phyloP scores from a whole-genome alignment of 2,113 vertebrate species.

The Crocuta crocuta region DNA sequence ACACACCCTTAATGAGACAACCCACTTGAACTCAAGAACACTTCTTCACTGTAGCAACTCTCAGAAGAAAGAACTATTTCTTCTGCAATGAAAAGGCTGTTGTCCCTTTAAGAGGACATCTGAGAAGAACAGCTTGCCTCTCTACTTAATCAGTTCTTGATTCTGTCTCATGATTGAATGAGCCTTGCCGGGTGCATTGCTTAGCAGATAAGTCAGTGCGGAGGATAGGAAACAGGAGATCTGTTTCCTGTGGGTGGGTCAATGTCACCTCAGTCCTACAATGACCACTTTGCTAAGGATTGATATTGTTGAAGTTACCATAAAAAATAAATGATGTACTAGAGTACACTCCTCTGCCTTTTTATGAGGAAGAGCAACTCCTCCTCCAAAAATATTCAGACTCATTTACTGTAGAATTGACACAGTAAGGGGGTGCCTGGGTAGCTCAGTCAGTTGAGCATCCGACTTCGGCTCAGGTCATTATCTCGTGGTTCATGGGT shows the following conservation, averaged over 20 bases:
- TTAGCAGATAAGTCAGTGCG: neutral
- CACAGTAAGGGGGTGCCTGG: too few species aligned
- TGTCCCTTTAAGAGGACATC: neutral
- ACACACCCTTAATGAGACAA: neutral
- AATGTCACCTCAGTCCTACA: fast-evolving
- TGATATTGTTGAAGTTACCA: neutral
- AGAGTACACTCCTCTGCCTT: neutral
- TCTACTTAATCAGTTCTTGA: neutral
- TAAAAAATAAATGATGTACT: neutral
- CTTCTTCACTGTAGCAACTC: neutral
- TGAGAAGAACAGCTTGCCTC: neutral
- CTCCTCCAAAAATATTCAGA: neutral
- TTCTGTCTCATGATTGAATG: neutral
- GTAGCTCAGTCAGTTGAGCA: too few species aligned
- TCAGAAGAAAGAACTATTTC: neutral
- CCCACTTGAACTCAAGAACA: slow-evolving; percentile 4
- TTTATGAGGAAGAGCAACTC: neutral
- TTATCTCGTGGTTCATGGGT: too few species aligned
- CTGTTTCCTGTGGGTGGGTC: neutral
- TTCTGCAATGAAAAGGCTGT: neutral
- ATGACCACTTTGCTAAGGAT: neutral
- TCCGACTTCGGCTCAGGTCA: too few species aligned
- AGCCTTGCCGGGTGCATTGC: neutral
- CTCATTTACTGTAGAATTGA: neutral
- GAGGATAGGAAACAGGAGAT: neutral